Evolutionary conservation across 2,113 vertebrate species (phyloP).

Genomic region (Lepisosteus osseus): DNA sequence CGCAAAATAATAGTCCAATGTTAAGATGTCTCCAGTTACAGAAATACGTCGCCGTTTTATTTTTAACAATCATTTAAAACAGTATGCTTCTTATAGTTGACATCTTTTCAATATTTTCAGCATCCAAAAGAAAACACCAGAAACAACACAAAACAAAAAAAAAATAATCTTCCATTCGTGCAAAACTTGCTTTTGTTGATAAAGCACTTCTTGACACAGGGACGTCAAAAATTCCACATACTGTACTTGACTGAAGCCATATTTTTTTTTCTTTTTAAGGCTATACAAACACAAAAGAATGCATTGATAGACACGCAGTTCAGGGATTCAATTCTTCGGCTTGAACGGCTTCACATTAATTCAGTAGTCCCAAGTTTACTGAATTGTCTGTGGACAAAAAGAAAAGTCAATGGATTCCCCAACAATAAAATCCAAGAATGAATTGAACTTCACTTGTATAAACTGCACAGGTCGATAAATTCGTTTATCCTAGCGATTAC

Average conservation of each 20-base stretch:
- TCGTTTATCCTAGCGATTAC: slow-evolving; percentile 81
- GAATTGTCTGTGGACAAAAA: slow-evolving; percentile 56
- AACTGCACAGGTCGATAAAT: slow-evolving; percentile 74
- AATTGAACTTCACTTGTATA: slow-evolving; percentile 79
- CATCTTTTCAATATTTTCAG: slow-evolving; percentile 72
- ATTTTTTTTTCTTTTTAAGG: slow-evolving; percentile 78
- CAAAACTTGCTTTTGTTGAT: slow-evolving; percentile 86
- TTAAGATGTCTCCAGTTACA: slow-evolving; percentile 46
- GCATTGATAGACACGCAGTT: slow-evolving; percentile 64
- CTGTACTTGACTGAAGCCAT: slow-evolving; percentile 75
- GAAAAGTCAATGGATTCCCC: slow-evolving; percentile 67
- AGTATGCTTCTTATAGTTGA: slow-evolving; percentile 62
- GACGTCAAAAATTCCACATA: slow-evolving; percentile 77
- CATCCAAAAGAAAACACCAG: slow-evolving; percentile 79
- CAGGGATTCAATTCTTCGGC: slow-evolving; percentile 54
- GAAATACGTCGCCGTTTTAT: slow-evolving; percentile 43
- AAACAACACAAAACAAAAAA: slow-evolving; percentile 78
- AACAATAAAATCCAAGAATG: slow-evolving; percentile 79
- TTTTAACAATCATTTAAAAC: slow-evolving; percentile 56
- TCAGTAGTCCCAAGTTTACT: slow-evolving; percentile 49
- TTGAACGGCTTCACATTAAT: slow-evolving; percentile 55
- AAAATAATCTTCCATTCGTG: slow-evolving; percentile 78
- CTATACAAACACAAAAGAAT: slow-evolving; percentile 91
- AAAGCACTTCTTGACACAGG: slow-evolving; percentile 85
- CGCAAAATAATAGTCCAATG: slow-evolving; percentile 59